These are phyloP conservation scores for Lophochroa leadbeateri DNA, from an alignment of 2,113 vertebrate species.

Conservation along the genomic window DNA sequence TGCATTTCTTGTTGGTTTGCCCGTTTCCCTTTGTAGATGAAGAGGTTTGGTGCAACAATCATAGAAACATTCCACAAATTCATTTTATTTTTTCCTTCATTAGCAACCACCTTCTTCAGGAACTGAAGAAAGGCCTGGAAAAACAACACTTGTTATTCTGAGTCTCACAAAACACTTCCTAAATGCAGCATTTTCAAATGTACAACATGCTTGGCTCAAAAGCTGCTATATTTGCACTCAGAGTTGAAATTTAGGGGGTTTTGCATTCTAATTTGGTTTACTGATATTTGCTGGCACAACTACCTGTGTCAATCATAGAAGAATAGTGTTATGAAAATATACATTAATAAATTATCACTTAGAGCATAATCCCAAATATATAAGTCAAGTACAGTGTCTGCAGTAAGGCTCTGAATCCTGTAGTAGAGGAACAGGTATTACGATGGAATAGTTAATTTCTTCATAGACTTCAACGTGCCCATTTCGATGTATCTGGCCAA, in stretches of 20 bases:
- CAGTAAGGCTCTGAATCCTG: not conserved
- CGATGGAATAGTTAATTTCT: not conserved
- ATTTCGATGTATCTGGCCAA: not conserved
- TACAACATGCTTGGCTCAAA: not conserved
- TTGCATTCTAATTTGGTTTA: not conserved
- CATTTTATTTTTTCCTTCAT: constrained; percentile 95
- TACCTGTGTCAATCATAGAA: not conserved
- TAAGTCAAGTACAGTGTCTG: not conserved
- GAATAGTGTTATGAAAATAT: not conserved
- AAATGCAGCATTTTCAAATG: not conserved
- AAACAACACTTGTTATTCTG: not conserved
- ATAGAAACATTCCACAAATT: constrained; percentile 96
- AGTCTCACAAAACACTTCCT: not conserved
- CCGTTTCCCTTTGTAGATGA: constrained; percentile 83
- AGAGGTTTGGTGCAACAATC: constrained; percentile 94
- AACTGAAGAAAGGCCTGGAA: constrained; percentile 89
- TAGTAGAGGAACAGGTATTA: fast-evolving
- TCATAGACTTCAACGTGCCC: not conserved
- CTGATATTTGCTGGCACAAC: not conserved
- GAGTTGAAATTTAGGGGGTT: not conserved
- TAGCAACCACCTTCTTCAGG: constrained; percentile 88
- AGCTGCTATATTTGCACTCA: not conserved
- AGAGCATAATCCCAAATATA: not conserved
- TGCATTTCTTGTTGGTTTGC: constrained; percentile 85
- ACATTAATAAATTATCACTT: not conserved